Base-by-base conservation (phyloP, 2,797 vertebrate species). In the Neosilurus mollespiculum region DNA sequence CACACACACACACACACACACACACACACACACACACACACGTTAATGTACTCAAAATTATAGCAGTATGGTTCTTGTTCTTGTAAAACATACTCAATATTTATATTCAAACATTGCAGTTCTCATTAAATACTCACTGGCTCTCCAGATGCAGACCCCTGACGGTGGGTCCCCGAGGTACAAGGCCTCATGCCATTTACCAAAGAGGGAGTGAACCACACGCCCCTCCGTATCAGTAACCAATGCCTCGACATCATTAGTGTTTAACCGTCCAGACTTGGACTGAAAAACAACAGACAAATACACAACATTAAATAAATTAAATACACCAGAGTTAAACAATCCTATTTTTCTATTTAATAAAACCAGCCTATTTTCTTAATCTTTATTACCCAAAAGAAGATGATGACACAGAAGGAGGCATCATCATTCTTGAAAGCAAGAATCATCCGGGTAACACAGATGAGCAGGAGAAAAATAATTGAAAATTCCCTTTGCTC, bases 131-230 rank as follows among this genome's bases (percentile, higher is more conserved):
- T 0, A 96, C 97, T 96, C 85, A 99, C 98, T 97, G 82, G 97
- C 94, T 96, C 96, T 96, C 98, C 98, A 99, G 90, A 99, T 90
- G 86, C 97, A 98, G 0, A 93, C 93, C 80, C 97, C 93, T 20
- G 95, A 95, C 1, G 97, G 96, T 0, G 95, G 91, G 18, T 95
- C 94, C 6, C 97, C 97, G 22, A 95, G 95, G 89, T 97, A 99
- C 80, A 99, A 91, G 11, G 95, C 96, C 78, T 99, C 98, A 0
- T 97, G 95, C 98, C 98, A 99, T 89, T 98, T 99, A 70, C 98
- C 98, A 88, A 98, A 99, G 2, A 99, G 90, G 49, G 95, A 93
- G 87, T 96, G 96, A 43, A 97, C 89, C 0, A 95, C 93, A 82
- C 94, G 95, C 7, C 97, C 97, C 0, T 91, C 88, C 49, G 90